Evolutionary conservation across 2,797 vertebrate genomes (phyloP), one percentile per base, ranked within the genome.

Genomic region (Enteromius radiatus): DNA sequence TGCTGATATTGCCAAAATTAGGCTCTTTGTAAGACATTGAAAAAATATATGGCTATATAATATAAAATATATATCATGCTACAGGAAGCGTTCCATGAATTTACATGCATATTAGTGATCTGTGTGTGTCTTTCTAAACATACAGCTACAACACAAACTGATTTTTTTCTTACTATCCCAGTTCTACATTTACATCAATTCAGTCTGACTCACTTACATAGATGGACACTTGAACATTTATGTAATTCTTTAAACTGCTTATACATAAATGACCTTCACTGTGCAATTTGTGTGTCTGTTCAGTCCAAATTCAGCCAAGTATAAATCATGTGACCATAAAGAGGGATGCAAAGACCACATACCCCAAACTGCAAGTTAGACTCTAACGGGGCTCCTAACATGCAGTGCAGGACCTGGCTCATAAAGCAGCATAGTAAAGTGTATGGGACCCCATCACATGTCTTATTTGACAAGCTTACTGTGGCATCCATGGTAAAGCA

Each of bases 401-500:
- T 71, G 26, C 14, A 68, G 15, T 54, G 9, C 64, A 70, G 15
- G 5, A 9, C 2, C 23, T 67, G 4, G 15, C 71, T 43, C 17
- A 38, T 67, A 56, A 82, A 75, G 67, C 36, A 36, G 12, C 70
- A 41, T 54, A 52, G 21, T 49, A 15, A 33, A 61, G n/a, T 36
- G 36, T 70, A 61, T 36, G 43, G 43, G 28, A 74, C 21, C 80
- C 56, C 19, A 17, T 64, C 1, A 23, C 54, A 81, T 74, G 59
- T 43, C 65, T 75, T 65, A 52, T 75, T 81, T 41, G 67, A 41
- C 5, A 43, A 75, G 45, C 61, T 52, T 56, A 49, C 80, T 52
- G 26, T 76, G 71, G 71, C 45, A 82, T 68, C 71, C 47, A 43
- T 67, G 36, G 26, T 49, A 41, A 67, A 54, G 31, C 71, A 75